Conservation (phyloP, 2,888 invertebrate species). For the Zaprionus lineosus region DNA sequence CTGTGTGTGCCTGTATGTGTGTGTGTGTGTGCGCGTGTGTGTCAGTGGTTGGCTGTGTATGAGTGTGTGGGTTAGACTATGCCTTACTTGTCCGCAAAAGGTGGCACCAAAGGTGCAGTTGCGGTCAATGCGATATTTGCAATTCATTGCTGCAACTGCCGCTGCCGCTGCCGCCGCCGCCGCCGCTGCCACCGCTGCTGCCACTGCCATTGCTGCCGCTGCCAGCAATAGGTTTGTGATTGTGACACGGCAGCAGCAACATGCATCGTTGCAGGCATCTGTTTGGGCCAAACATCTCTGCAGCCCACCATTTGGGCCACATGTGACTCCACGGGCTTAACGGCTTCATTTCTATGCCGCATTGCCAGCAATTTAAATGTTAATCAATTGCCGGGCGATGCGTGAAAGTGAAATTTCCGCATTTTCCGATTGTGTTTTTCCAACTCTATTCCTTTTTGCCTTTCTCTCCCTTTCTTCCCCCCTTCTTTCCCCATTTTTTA, state of each 20-base stretch:
- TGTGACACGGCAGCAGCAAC: conserved; percentile 28
- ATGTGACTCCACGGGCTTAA: conserved; percentile 33
- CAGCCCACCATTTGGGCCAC: conserved; percentile 13
- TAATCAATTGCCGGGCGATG: conserved; percentile 62
- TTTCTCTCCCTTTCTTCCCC: too few species aligned
- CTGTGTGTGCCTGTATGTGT: neutral
- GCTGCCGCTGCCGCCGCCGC: conserved; percentile 1
- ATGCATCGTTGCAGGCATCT: conserved; percentile 30
- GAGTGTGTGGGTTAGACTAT: conserved; percentile 40
- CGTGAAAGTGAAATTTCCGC: conserved; percentile 37
- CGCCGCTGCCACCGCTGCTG: conserved; percentile 11
- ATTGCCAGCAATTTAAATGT: conserved; percentile 75
- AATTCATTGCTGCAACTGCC: conserved; percentile 65
- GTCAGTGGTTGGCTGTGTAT: conserved; percentile 1
- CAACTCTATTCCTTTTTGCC: too few species aligned
- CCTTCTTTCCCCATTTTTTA: too few species aligned
- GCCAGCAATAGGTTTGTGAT: conserved; percentile 9
- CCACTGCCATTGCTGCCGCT: neutral
- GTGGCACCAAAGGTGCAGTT: conserved; percentile 74
- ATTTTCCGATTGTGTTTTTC: too few species aligned
- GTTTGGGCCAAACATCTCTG: conserved; percentile 30
- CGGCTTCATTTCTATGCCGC: conserved; percentile 60
- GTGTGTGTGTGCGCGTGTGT: neutral
- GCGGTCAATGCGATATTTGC: conserved; percentile 77
- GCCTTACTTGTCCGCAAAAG: conserved; percentile 70